Conservation (phyloP, 2,797 vertebrate species). For the Miichthys miiuy region DNA sequence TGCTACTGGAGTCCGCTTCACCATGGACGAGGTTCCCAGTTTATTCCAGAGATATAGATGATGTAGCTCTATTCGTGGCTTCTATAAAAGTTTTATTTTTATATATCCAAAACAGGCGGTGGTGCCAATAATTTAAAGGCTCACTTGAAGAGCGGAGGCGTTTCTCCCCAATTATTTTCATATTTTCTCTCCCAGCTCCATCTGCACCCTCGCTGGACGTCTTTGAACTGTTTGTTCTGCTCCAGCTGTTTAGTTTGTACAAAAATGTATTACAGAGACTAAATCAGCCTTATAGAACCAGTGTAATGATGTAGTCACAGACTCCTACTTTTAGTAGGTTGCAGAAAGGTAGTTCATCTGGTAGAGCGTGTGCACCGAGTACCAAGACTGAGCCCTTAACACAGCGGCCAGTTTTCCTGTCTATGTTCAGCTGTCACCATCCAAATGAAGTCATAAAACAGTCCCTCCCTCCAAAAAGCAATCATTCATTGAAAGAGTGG, state of each 20-base stretch:
- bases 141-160: background rate
- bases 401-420: too few relatives aligned
- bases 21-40: slow-evolving; percentile 84
- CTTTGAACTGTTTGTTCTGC: slow-evolving; percentile 33
- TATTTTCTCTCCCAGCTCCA: slow-evolving; percentile 15
- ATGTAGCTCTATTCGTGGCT: background rate
- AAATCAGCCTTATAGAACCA: slow-evolving; percentile 11
- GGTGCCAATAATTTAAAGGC: background rate
- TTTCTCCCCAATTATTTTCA: slow-evolving; percentile 38
- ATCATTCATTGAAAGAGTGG: too few relatives aligned
- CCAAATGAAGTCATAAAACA: too few relatives aligned
- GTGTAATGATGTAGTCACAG: slow-evolving; percentile 7
- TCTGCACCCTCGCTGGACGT: slow-evolving; percentile 26
- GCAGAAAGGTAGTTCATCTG: background rate
- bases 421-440: background rate
- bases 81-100: background rate
- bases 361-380: too few relatives aligned
- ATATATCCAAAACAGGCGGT: background rate
- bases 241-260: slow-evolving; percentile 32
- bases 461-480: too few relatives aligned
- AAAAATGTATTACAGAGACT: slow-evolving; percentile 40
- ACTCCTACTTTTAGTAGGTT: background rate
- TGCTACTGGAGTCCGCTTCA: slow-evolving; percentile 89
- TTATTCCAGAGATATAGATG: background rate
- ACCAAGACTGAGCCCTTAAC: too few relatives aligned